Base-by-base conservation (phyloP, 1,140 invertebrate genomes). In the Chymomyza costata region DNA sequence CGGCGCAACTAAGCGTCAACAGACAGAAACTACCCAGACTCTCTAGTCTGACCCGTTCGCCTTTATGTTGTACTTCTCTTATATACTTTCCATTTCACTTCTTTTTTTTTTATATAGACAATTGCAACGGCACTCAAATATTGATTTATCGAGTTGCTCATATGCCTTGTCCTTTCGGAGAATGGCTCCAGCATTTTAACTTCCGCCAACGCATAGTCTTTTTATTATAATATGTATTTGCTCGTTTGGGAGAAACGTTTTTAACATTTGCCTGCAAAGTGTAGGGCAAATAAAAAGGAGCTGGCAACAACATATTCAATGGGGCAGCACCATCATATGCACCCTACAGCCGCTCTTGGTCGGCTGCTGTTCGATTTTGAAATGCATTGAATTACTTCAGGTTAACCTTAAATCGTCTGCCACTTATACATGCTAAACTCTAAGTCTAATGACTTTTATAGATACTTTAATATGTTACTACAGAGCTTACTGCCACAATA, bases 121-220 rank as follows among this genome's bases (percentile, higher is more conserved):
- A 66, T 78, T 66, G 65, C 65, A 74, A 61, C 52, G 50, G 21
- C 37, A 35, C 51, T 67, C 66, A 57, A 80, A 64, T 71, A 80
- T 78, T 78, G 71, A 78, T 78, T 78, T 78, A 78, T 71, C 46
- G 73, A 71, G 63, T 59, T 64, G 63, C 71, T 66, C 71, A 78
- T 65, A 60, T 76, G 64, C 30, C 41, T 7, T 31, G 3, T 25
- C 21, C 21, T 25, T 25, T 25, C 3, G 21, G 3, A 5, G 3
- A 3, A 25, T 25, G 21, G 21, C 21, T 25, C 21, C 8, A n/a
- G n/a, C 8, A 25, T 25, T 25, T 25, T 25, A 25, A 25, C 21
- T 25, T 25, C 21, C 21, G 21, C 21, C 8, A 25, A 25, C 21
- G 8, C 21, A 25, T 25, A 5, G 21, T 8, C 21, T 5, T 25